phyloP scores from a whole-genome alignment of 2,888 invertebrate species.

The Julus scanicus region DNA sequence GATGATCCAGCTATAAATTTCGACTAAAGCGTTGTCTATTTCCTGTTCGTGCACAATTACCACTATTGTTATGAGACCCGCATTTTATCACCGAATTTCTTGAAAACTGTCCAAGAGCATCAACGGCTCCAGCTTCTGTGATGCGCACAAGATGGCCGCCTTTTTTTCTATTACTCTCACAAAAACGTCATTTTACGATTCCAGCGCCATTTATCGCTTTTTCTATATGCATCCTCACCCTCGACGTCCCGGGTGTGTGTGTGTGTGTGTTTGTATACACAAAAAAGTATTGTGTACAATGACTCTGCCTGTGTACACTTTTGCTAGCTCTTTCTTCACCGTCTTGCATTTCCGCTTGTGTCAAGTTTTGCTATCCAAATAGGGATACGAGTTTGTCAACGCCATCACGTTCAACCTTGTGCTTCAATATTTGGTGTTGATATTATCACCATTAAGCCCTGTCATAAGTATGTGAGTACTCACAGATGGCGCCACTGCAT shows the following conservation, averaged over 20 bases:
- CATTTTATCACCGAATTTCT: background rate
- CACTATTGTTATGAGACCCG: background rate
- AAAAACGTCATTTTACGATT: background rate
- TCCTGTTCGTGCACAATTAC: background rate
- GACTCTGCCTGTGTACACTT: background rate
- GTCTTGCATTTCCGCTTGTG: conserved; percentile 1
- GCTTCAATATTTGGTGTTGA: conserved; percentile 9
- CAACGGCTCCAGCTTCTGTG: background rate
- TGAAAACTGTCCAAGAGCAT: background rate
- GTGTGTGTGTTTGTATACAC: background rate
- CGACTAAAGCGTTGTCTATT: background rate
- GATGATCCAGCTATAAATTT: background rate
- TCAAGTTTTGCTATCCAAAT: background rate
- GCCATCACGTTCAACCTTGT: background rate
- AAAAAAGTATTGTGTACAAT: conserved; percentile 12
- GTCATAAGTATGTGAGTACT: background rate
- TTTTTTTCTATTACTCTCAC: background rate
- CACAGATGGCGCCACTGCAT: background rate
- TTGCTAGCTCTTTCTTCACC: background rate
- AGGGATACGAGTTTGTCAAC: conserved; percentile 19
- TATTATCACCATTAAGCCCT: background rate
- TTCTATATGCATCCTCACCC: background rate
- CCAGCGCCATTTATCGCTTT: background rate
- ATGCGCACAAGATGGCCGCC: background rate
- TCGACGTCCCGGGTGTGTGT: background rate